Evolutionary conservation across 2,888 invertebrate species (phyloP).

Genomic region (Microplitis manilae): DNA sequence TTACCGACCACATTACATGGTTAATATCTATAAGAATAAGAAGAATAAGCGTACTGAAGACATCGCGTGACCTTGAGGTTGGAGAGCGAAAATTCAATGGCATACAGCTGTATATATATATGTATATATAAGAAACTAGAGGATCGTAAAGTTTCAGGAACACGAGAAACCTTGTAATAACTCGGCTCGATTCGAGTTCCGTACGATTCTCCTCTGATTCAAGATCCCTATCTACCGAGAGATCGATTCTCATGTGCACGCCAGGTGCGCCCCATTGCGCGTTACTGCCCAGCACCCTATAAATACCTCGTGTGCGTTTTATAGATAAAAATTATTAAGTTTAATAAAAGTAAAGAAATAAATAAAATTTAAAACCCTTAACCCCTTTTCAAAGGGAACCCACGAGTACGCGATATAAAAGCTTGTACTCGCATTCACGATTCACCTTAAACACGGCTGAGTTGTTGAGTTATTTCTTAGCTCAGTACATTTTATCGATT

Average conservation of each 20-base stretch:
- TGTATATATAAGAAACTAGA: constrained; percentile 1
- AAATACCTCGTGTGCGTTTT: constrained; percentile 40
- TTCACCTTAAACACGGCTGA: too few species aligned
- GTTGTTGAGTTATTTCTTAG: too few species aligned
- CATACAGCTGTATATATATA: constrained; percentile 8
- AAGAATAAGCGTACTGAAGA: not conserved
- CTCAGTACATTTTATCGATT: too few species aligned
- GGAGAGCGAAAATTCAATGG: not conserved
- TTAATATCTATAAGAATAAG: constrained; percentile 8
- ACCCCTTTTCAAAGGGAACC: too few species aligned
- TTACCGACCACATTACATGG: constrained; percentile 3
- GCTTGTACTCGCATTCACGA: too few species aligned
- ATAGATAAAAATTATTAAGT: not conserved
- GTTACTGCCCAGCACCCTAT: constrained; percentile 51
- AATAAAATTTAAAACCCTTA: too few species aligned
- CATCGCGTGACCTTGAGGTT: constrained; percentile 19
- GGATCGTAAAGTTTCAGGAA: constrained; percentile 33
- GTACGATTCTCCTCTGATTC: constrained; percentile 17
- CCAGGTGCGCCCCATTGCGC: constrained; percentile 50
- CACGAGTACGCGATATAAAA: too few species aligned
- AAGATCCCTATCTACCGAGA: constrained; percentile 23
- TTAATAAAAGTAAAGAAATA: not conserved
- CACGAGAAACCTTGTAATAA: constrained; percentile 35
- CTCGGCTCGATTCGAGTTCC: constrained; percentile 22
- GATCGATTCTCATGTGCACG: constrained; percentile 26